Percentiles rank a stretch among this genome's conserved stretches.
Evolutionary conservation across 2,888 invertebrate species (phyloP).

Genomic region (Eupithecia dodoneata): DNA sequence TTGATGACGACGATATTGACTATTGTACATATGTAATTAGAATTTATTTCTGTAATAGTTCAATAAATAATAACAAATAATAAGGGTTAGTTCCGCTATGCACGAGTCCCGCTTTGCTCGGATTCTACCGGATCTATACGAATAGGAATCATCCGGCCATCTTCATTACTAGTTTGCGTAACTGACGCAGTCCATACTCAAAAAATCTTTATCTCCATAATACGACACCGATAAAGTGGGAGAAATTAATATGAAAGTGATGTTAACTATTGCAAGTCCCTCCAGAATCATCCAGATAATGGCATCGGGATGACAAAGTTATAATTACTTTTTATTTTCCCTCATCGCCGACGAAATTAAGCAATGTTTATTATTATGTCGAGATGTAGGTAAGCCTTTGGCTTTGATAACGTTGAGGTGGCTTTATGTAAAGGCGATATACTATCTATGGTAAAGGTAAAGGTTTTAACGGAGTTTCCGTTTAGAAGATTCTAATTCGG

Average conservation of each 20-base stretch:
- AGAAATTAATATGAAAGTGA: slow-evolving; percentile 54
- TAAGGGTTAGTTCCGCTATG: too few relatives aligned
- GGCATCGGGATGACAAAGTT: slow-evolving; percentile 63
- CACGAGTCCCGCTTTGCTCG: too few relatives aligned
- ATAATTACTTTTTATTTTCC: slow-evolving; percentile 71
- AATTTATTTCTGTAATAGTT: too few relatives aligned
- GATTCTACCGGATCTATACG: too few relatives aligned
- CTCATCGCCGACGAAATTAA: slow-evolving; percentile 56
- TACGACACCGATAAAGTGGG: slow-evolving; percentile 39
- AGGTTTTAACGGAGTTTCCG: background rate
- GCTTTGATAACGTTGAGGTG: slow-evolving; percentile 33
- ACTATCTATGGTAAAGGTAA: slow-evolving; percentile 3
- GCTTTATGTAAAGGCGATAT: slow-evolving; percentile 21
- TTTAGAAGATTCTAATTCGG: background rate
- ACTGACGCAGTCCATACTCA: slow-evolving; percentile 1
- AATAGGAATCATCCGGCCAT: background rate
- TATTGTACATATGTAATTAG: too few relatives aligned
- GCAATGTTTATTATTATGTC: slow-evolving; percentile 40
- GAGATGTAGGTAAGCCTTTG: slow-evolving; percentile 39
- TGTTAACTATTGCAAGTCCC: slow-evolving; percentile 52
- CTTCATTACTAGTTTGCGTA: background rate
- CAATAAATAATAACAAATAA: too few relatives aligned
- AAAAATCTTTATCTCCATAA: slow-evolving; percentile 14
- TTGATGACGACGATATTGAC: too few relatives aligned
- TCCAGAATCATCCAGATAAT: slow-evolving; percentile 57